These are phyloP conservation scores for Periphyllus acericola DNA, from an alignment of 2,888 invertebrate genomes.

Conservation along the genomic window DNA sequence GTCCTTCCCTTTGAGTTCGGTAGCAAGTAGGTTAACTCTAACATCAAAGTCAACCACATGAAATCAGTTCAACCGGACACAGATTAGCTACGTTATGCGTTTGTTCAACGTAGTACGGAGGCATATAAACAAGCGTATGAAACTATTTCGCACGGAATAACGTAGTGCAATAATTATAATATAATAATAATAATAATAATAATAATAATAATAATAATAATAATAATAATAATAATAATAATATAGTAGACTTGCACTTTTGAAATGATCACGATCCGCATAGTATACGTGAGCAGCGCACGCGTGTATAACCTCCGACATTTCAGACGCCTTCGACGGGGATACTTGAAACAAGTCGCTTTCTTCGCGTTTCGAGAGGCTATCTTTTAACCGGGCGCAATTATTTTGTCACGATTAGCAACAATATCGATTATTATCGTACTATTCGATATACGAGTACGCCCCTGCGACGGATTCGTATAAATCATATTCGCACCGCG, in stretches of 20 bases:
- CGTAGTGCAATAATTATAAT: too few relatives aligned
- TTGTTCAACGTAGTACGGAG: too few relatives aligned
- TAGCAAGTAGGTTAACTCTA: too few relatives aligned
- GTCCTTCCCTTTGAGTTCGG: too few relatives aligned
- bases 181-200: too few relatives aligned
- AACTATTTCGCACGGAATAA: background rate
- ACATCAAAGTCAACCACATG: too few relatives aligned
- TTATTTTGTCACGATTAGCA: slow-evolving; percentile 23
- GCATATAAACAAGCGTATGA: too few relatives aligned
- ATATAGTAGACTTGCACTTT: background rate
- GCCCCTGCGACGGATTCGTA: background rate
- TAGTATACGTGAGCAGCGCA: background rate
- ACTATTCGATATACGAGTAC: too few relatives aligned
- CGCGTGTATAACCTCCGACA: background rate
- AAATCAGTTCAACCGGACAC: too few relatives aligned
- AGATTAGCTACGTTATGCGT: too few relatives aligned
- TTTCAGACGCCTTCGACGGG: background rate
- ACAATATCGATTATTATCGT: background rate
- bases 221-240: background rate
- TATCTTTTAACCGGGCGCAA: slow-evolving; percentile 9
- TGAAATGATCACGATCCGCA: background rate
- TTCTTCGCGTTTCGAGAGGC: background rate
- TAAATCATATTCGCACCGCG: slow-evolving; percentile 11
- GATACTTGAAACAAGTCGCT: too few relatives aligned
- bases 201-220: too few relatives aligned